A percentile compares a stretch with the other conserved stretches of the same genome.
Conservation (phyloP, 2,888 invertebrate genomes). For the Andrena marginata region DNA sequence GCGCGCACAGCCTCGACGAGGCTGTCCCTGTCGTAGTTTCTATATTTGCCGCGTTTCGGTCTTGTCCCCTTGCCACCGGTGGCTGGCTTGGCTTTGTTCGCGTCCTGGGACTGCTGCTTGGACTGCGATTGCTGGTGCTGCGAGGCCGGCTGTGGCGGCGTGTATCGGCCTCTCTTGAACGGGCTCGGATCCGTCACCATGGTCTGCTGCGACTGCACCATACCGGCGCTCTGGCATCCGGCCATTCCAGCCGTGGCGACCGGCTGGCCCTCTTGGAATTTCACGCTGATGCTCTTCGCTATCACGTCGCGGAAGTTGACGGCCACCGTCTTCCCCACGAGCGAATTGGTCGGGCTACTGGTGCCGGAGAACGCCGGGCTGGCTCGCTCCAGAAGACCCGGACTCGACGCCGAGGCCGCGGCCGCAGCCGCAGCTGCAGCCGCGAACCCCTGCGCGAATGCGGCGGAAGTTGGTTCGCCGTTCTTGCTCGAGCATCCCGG, state of each 20-base stretch:
- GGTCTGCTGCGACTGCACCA: conserved; percentile 87
- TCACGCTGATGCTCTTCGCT: conserved; percentile 96
- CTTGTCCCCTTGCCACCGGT: conserved; percentile 90
- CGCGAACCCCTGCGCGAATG: conserved; percentile 79
- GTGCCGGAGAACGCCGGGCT: conserved; percentile 86
- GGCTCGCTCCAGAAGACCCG: conserved; percentile 84
- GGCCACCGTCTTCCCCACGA: conserved; percentile 87
- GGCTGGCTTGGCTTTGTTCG: conserved; percentile 81
- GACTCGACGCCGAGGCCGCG: conserved; percentile 83
- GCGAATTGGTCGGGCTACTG: conserved; percentile 84
- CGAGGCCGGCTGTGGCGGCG: conserved; percentile 80
- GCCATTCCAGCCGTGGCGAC: conserved; percentile 82
- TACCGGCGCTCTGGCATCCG: conserved; percentile 80
- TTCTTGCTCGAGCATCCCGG: conserved; percentile 82
- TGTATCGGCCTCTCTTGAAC: conserved; percentile 85
- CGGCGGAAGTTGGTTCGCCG: conserved; percentile 79
- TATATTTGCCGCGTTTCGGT: conserved; percentile 70
- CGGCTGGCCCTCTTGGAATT: conserved; percentile 88
- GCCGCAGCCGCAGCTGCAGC: conserved; percentile 70
- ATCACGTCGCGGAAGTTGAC: conserved; percentile 94
- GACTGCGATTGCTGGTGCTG: conserved; percentile 84
- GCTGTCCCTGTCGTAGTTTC: conserved; percentile 94
- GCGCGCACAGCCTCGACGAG: conserved; percentile 98
- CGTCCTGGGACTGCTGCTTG: conserved; percentile 81
- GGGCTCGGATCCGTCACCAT: conserved; percentile 80